Percentiles rank a stretch among this genome's conserved stretches.
These are phyloP conservation scores for Darwinula stevensoni DNA, from an alignment of 2,888 invertebrate genomes.

Conservation along the genomic window DNA sequence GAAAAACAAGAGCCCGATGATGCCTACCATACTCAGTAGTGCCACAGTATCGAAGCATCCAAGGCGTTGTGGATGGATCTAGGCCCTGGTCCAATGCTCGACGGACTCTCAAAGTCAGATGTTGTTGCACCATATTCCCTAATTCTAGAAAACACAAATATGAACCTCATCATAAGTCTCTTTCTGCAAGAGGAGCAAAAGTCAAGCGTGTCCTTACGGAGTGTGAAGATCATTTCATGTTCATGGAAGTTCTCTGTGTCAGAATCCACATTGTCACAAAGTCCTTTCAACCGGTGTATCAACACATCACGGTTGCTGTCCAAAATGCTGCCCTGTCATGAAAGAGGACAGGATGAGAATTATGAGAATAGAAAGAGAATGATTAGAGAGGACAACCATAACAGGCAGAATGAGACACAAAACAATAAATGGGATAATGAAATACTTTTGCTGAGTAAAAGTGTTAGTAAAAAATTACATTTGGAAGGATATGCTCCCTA, in stretches of 20 bases:
- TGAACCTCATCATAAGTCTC: constrained; percentile 9
- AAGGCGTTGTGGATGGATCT: constrained; percentile 41
- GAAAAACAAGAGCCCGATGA: not conserved
- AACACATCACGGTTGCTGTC: constrained; percentile 72
- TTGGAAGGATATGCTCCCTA: too few species aligned
- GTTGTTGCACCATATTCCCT: too few species aligned
- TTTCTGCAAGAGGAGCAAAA: not conserved
- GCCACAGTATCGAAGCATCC: constrained; percentile 70
- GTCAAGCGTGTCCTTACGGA: constrained; percentile 12
- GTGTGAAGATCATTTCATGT: constrained; percentile 40
- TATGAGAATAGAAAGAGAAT: too few species aligned
- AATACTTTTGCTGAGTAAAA: too few species aligned
- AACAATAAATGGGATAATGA: too few species aligned
- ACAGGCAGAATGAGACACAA: too few species aligned
- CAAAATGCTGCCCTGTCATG: constrained; percentile 58
- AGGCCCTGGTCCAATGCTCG: constrained; percentile 26
- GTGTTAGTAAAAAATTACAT: too few species aligned
- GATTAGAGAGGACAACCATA: too few species aligned
- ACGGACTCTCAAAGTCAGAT: constrained; percentile 45
- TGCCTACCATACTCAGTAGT: constrained; percentile 32
- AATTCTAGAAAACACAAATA: too few species aligned
- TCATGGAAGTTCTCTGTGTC: constrained; percentile 76
- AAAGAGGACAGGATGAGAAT: too few species aligned
- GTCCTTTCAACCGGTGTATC: constrained; percentile 55
- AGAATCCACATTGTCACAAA: constrained; percentile 73